Base-by-base conservation (phyloP, 2,797 vertebrate genomes). In the Cygnus olor region DNA sequence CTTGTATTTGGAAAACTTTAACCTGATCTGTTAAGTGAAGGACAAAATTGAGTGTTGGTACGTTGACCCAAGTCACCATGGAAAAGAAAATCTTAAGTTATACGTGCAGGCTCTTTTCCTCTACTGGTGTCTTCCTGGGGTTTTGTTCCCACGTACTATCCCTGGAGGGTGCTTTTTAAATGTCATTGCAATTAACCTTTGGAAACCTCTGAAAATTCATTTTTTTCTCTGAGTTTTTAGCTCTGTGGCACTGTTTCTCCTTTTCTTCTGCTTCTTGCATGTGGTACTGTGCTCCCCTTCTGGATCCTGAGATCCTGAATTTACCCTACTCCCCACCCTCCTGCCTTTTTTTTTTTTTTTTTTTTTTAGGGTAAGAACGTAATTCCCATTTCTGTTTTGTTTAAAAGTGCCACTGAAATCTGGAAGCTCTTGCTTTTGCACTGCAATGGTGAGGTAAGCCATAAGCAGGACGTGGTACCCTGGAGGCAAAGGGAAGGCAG, bases 111-210 rank as follows among this genome's bases (percentile, higher is more conserved):
- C 40, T 80, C 45, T 79, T 79, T 80, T 74, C 15, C 78, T 90
- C 49, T 86, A 2, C 34, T 64, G 36, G 38, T 72, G 22, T 25
- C 22, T 69, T 92, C 51, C 51, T 65, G 10, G 18, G 21, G 16
- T 79, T 93, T 84, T 84, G 44, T 72, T 95, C 20, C 51, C 8
- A 34, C 28, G 64, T 70, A 24, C 76, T 84, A 93, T 89, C 51
- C 63, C 53, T 84, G 49, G 24, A 61, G 69, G 1, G 1, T 61
- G 30, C 21, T 27, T 53, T 32, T 53, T 10, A 8, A 56, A 70
- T 93, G 63, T 72, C 45, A 34, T 42, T 72, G 68, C 86, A 81
- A 58, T 94, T 93, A 95, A 84, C 80, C 60, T 85, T 83, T 83
- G 45, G 66, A 79, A 88, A 82, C 61, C 32, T 79, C 51, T 83